Evolutionary conservation across 35 echinoderm and acorn worm species (phyloP).

Genomic region (Lytechinus pictus): DNA sequence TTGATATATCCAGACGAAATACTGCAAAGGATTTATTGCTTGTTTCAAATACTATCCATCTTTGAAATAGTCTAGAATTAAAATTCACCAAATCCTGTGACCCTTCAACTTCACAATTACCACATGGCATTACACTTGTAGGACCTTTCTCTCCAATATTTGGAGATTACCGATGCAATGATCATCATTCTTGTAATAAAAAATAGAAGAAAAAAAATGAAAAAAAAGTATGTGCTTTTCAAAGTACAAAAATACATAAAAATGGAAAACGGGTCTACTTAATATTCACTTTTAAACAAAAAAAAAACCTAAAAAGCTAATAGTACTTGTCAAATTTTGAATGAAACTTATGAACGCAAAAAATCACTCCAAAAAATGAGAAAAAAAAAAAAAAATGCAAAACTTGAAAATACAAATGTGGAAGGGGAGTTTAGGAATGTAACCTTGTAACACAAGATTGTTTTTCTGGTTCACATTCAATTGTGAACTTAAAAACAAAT

Average conservation of each 20-base stretch:
- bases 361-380: background rate
- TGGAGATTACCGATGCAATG: background rate
- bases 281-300: background rate
- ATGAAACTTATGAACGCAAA: constrained; percentile 30
- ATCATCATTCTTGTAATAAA: constrained; percentile 12
- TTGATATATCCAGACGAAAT: too few relatives aligned
- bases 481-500: background rate
- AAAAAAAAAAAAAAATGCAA: constrained; percentile 39
- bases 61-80: background rate
- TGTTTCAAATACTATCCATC: background rate
- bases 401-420: constrained; percentile 35
- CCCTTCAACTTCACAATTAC: background rate
- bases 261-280: background rate
- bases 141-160: background rate
- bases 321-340: constrained; percentile 36
- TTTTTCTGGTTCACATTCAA: background rate
- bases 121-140: background rate
- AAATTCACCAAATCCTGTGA: background rate
- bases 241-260: constrained; percentile 6
- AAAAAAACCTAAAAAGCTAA: constrained; percentile 24
- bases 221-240: background rate
- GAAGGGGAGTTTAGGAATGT: background rate
- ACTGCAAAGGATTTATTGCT: too few relatives aligned
- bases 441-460: constrained; percentile 29
- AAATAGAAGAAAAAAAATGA: background rate